Evolutionary conservation across 2,888 invertebrate genomes (phyloP).

Genomic region (Rosalia funebris): DNA sequence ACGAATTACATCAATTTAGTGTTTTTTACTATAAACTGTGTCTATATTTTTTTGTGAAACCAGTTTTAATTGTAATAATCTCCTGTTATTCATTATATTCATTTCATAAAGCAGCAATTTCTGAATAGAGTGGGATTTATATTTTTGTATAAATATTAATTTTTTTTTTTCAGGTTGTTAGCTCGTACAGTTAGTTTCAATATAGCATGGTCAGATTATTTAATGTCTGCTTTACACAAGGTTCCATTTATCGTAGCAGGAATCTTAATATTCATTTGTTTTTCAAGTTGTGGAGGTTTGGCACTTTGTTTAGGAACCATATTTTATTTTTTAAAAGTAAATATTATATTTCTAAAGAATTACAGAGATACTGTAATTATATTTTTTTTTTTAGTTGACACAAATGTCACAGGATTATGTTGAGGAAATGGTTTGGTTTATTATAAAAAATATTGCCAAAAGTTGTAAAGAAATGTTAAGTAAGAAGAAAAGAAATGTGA

Average conservation of each 20-base stretch:
- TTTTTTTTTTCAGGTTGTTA: constrained; percentile 60
- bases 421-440: constrained; percentile 64
- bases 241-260: constrained; percentile 76
- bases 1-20: too few relatives aligned
- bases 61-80: too few relatives aligned
- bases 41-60: too few relatives aligned
- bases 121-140: too few relatives aligned
- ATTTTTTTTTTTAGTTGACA: constrained; percentile 68
- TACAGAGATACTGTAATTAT: too few relatives aligned
- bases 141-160: too few relatives aligned
- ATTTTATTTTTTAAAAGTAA: constrained; percentile 78
- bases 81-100: too few relatives aligned
- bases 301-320: constrained; percentile 73
- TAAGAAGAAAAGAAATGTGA: constrained; percentile 5
- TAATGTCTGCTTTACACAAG: constrained; percentile 73
- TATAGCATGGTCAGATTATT: constrained; percentile 69
- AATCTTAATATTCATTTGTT: constrained; percentile 71
- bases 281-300: constrained; percentile 79
- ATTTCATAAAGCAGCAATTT: too few relatives aligned
- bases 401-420: constrained; percentile 81
- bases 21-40: too few relatives aligned
- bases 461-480: constrained; percentile 41
- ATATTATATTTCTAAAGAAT: too few relatives aligned
- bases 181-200: constrained; percentile 65
- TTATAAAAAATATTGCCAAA: constrained; percentile 55